These are phyloP conservation scores for Limnephilus marmoratus DNA, from an alignment of 2,888 invertebrate species.

Conservation along the genomic window DNA sequence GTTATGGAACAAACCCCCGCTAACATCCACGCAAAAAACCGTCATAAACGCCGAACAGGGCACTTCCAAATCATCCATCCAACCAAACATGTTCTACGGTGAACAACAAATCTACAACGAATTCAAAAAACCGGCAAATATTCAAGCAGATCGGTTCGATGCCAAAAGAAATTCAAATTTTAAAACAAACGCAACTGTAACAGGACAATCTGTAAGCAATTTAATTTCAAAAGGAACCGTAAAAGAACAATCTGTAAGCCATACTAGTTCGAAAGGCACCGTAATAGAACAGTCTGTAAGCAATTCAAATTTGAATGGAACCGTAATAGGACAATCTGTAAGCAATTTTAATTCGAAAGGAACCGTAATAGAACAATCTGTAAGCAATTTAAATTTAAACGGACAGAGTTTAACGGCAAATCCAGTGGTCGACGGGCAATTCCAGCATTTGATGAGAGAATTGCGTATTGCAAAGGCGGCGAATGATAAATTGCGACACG, in stretches of 20 bases:
- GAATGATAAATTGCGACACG: constrained; percentile 66
- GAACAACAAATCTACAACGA: neutral
- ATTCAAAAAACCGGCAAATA: constrained; percentile 18
- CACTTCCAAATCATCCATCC: constrained; percentile 27
- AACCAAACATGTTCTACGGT: neutral
- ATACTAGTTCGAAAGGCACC: too few species aligned
- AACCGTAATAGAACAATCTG: neutral
- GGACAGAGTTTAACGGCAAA: neutral
- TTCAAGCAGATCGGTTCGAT: neutral
- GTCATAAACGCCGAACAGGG: constrained; percentile 32
- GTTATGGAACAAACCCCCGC: constrained; percentile 72
- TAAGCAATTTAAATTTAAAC: neutral
- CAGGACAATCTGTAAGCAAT: neutral
- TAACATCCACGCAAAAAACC: constrained; percentile 73
- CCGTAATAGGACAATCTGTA: too few species aligned
- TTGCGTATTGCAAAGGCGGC: constrained; percentile 62
- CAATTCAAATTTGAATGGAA: neutral
- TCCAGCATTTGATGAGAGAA: constrained; percentile 59
- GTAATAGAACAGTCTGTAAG: neutral
- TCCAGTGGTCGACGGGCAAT: constrained; percentile 14
- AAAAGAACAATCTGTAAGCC: neutral
- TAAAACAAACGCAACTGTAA: neutral
- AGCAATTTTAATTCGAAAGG: too few species aligned
- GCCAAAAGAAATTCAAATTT: neutral
- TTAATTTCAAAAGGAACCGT: neutral